These are phyloP conservation scores for Dipodomys merriami DNA, from an alignment of 2,113 vertebrate genomes.

Conservation along the genomic window DNA sequence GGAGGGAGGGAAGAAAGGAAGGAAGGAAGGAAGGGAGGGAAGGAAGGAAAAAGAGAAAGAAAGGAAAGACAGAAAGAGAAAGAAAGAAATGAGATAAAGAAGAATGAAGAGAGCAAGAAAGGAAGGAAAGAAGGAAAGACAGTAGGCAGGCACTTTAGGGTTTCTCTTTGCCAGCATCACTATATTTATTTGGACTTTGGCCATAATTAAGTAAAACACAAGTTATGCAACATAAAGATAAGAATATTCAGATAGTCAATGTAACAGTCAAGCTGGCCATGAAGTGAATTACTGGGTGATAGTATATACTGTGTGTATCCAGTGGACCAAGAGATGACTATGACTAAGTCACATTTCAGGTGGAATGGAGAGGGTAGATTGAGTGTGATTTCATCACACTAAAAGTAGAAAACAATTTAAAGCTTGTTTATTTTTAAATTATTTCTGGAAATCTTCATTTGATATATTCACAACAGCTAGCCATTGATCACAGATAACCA, in stretches of 20 bases:
- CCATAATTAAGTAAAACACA: not conserved
- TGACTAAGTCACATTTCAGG: no score
- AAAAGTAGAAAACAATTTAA: not conserved
- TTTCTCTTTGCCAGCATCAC: not conserved
- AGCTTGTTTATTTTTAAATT: not conserved
- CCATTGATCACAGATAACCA: not conserved
- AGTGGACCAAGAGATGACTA: not conserved
- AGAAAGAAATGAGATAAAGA: no score
- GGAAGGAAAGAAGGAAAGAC: no score
- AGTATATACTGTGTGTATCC: not conserved
- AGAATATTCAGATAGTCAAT: not conserved
- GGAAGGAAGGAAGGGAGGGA: no score
- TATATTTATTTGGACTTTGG: not conserved
- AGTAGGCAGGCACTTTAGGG: not conserved
- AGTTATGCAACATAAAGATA: not conserved
- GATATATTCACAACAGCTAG: not conserved
- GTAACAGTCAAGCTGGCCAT: not conserved
- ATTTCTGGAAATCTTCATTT: not conserved
- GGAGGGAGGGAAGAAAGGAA: no score
- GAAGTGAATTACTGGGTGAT: not conserved
- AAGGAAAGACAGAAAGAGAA: no score
- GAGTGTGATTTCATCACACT: not conserved
- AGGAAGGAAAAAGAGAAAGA: no score
- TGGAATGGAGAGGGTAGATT: no score
- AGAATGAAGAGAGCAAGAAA: no score